A percentile compares a stretch with the other conserved stretches of the same genome.
phyloP scores from a whole-genome alignment of 2,888 invertebrate genomes.

The Lasioglossum figueresi region DNA sequence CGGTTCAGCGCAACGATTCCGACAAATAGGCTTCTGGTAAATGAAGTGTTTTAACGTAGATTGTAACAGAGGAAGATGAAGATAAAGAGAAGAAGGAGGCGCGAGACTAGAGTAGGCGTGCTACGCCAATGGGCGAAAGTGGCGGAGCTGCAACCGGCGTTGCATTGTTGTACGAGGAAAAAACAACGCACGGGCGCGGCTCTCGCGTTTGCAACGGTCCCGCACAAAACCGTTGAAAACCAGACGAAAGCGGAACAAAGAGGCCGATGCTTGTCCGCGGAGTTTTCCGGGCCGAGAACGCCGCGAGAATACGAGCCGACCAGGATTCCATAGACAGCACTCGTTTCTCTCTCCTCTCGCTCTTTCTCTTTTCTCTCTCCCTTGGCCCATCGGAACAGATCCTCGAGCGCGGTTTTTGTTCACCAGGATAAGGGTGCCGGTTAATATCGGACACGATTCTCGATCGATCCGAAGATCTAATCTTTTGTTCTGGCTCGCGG shows the following conservation, averaged over 20 bases:
- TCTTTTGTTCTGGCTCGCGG: neutral
- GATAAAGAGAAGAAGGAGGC: neutral
- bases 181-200: conserved; percentile 17
- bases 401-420: conserved; percentile 15
- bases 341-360: neutral
- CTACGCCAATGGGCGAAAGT: conserved; percentile 27
- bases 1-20: neutral
- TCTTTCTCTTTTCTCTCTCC: neutral
- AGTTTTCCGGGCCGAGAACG: conserved; percentile 36
- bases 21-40: neutral
- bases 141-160: conserved; percentile 31
- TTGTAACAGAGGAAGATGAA: neutral
- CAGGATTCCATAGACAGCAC: conserved; percentile 8
- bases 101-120: neutral
- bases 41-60: neutral
- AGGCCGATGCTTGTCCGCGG: conserved; percentile 30
- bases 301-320: neutral
- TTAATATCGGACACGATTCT: neutral
- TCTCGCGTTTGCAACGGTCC: neutral
- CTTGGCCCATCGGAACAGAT: conserved; percentile 13
- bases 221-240: conserved; percentile 30
- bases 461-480: neutral
- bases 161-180: conserved; percentile 41
- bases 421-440: conserved; percentile 9
- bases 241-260: conserved; percentile 42